phyloP scores from a whole-genome alignment of 2,888 invertebrate genomes.

The Mythimna pallens region DNA sequence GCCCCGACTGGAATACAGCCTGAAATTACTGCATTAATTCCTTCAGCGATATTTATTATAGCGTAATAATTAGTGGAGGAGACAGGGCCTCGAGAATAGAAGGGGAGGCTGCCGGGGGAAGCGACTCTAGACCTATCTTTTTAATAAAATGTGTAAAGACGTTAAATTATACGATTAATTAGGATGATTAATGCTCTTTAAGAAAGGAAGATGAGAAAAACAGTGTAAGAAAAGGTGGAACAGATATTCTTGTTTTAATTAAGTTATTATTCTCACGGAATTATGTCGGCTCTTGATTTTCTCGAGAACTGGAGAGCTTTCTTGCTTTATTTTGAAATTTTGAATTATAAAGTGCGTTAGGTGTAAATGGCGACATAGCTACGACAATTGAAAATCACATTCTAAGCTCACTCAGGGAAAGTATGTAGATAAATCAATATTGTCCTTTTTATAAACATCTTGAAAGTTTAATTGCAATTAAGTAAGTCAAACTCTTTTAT shows the following conservation, averaged over 20 bases:
- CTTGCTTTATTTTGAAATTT: conserved; percentile 11
- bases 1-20: conserved; percentile 63
- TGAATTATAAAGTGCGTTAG: conserved; percentile 3
- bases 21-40: conserved; percentile 78
- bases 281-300: conserved; percentile 45
- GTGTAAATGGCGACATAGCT: background rate
- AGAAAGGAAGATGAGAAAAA: conserved; percentile 50
- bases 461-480: background rate
- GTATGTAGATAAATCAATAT: no score
- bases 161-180: conserved; percentile 63
- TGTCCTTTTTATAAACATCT: background rate
- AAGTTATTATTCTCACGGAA: conserved; percentile 56
- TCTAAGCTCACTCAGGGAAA: no score
- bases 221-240: conserved; percentile 54
- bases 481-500: background rate
- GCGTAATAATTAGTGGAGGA: conserved; percentile 72
- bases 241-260: conserved; percentile 59
- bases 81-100: conserved; percentile 44
- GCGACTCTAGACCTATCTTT: conserved; percentile 56
- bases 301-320: conserved; percentile 7
- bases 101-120: conserved; percentile 17
- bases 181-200: conserved; percentile 61
- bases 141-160: conserved; percentile 61
- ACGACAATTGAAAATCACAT: background rate
- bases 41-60: conserved; percentile 74